These are phyloP conservation scores for Callipepla californica DNA, from an alignment of 2,113 vertebrate species.

Conservation along the genomic window DNA sequence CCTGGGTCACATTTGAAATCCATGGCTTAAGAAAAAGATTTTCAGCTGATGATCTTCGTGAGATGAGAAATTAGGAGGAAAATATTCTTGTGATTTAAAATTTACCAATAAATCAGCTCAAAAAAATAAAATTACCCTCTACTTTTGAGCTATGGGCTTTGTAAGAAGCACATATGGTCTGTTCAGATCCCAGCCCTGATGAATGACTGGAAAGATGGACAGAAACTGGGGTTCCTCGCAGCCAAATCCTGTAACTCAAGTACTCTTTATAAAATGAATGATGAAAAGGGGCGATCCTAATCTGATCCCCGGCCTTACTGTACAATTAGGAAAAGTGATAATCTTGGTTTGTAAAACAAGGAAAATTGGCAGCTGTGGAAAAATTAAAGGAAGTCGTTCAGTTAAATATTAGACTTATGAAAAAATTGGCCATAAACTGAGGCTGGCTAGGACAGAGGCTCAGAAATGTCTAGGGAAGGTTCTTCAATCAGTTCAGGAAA, in stretches of 20 bases:
- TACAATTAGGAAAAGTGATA: slow-evolving; percentile 59
- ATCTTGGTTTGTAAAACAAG: slow-evolving; percentile 62
- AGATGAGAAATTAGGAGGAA: neutral
- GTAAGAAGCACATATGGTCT: neutral
- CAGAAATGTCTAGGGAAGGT: slow-evolving; percentile 45
- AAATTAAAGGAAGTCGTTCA: slow-evolving; percentile 60
- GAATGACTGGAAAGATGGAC: slow-evolving; percentile 49
- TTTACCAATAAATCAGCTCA: neutral
- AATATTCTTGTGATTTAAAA: neutral
- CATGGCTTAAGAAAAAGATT: rapidly evolving
- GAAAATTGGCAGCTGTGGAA: slow-evolving; percentile 59
- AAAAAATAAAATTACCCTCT: neutral
- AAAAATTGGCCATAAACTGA: slow-evolving; percentile 56
- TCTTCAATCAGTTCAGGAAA: slow-evolving; percentile 58
- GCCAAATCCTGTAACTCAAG: slow-evolving; percentile 40
- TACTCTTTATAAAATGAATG: slow-evolving; percentile 23
- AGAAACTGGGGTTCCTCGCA: slow-evolving; percentile 26
- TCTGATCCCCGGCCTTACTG: slow-evolving; percentile 42
- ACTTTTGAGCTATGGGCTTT: neutral
- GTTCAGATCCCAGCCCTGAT: neutral
- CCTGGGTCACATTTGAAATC: neutral
- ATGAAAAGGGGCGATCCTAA: slow-evolving; percentile 55
- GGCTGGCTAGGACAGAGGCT: slow-evolving; percentile 37
- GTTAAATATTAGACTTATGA: slow-evolving; percentile 46
- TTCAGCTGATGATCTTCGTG: neutral